A percentile compares a stretch with the other conserved stretches of the same genome.
phyloP scores from a whole-genome alignment of 2,113 vertebrate genomes.

The Sorex fumeus region DNA sequence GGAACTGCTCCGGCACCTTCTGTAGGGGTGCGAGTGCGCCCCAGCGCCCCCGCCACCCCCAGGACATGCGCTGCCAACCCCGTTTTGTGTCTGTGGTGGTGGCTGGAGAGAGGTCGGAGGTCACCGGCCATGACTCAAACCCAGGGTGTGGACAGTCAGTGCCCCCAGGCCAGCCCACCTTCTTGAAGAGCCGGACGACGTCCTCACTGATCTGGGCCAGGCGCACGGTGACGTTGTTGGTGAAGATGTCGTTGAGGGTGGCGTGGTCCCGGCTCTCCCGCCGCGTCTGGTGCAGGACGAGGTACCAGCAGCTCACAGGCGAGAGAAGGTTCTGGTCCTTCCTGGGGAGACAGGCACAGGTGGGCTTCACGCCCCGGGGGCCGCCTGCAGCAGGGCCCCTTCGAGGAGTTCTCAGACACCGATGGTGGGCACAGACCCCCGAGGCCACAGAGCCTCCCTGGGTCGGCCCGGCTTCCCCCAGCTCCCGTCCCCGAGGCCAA shows the following conservation, averaged over 20 bases:
- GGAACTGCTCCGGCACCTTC: too few species aligned
- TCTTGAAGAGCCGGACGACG: conserved; percentile 99
- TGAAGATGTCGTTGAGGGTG: conserved; percentile 98
- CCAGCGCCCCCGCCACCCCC: too few species aligned
- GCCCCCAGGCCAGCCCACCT: conserved; percentile 88
- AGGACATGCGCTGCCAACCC: too few species aligned
- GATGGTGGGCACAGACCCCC: not conserved
- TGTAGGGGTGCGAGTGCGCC: too few species aligned
- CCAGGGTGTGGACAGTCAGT: not conserved
- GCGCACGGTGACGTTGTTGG: conserved; percentile 98
- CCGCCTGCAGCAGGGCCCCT: not conserved
- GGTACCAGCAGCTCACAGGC: conserved; percentile 98
- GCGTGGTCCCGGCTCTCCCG: conserved; percentile 98
- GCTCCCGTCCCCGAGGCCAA: not conserved
- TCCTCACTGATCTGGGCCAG: conserved; percentile 98
- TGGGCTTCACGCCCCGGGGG: not conserved
- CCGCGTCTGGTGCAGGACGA: conserved; percentile 97
- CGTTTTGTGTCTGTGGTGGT: too few species aligned
- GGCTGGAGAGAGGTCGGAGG: too few species aligned
- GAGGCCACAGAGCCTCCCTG: not conserved
- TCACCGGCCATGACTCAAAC: not conserved
- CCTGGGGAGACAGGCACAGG: conserved; percentile 85
- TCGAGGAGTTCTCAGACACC: too few species aligned
- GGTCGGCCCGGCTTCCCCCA: not conserved
- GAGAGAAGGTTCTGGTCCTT: conserved; percentile 98